Base-by-base conservation (phyloP, 2,797 vertebrate species). In the Ctenopoma kingsleyae region DNA sequence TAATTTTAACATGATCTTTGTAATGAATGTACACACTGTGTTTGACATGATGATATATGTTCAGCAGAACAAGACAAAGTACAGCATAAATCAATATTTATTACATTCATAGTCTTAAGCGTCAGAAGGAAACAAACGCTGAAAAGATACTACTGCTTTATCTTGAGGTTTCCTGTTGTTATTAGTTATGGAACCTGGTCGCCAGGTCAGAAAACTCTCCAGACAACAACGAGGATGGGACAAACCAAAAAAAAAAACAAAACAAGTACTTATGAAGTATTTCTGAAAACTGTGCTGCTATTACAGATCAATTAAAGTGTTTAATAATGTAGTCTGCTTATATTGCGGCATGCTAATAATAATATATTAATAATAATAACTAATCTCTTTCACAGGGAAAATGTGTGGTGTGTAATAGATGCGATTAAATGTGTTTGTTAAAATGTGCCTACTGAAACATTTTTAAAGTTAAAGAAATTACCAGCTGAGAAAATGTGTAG, bases 11-110 rank as follows among this genome's bases (percentile, higher is more conserved):
- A 48, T 12, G 35, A 52, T 49, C 32, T 59, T 69, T 49, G 59
- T 25, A 72, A 74, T 82, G 16, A 81, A 65, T 46, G 43, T n/a
- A 43, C 17, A 22, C 19, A 47, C 44, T 46, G n/a, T 11, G 6
- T 35, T 30, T 41, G 60, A 50, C 32, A 9, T 4, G 23, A 9
- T 4, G 23, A 19, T 8, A 30, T 20, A 65, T 17, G 20, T 10
- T 22, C 32, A 23, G 7, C 25, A 20, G 20, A 47, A 35, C 8
- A 8, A 49, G 44, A 57, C 19, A n/a, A 50, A 68, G 6, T 17
- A n/a, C 15, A 60, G n/a, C 52, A 46, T 8, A 30, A 64, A 65
- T 56, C 51, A 54, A 65, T 17, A 32, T n/a, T 16, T 40, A 20
- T 59, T 2, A 41, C 41, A 49, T 5, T 27, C 15, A 1, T 0